These are phyloP conservation scores for Athripsodes cinereus DNA, from an alignment of 2,888 invertebrate genomes.

Conservation along the genomic window DNA sequence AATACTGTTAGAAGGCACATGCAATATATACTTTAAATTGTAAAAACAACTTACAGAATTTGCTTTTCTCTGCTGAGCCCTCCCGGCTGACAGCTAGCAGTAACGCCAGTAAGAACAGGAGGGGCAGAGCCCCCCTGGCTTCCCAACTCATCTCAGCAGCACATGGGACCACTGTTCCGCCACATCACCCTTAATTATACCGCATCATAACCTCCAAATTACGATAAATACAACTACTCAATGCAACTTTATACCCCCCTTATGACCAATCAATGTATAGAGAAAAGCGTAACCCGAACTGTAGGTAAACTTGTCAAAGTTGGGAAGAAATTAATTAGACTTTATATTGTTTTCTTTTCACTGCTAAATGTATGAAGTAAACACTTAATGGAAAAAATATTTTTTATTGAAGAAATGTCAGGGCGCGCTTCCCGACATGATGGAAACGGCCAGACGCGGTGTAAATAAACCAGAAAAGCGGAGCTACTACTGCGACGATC, in stretches of 20 bases:
- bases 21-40: too few species aligned
- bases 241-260: not conserved
- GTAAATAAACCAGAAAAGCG: slow-evolving; percentile 6
- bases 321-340: too few species aligned
- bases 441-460: slow-evolving; percentile 6
- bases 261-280: too few species aligned
- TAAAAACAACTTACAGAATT: slow-evolving; percentile 44
- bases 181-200: slow-evolving; percentile 11
- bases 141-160: slow-evolving; percentile 20
- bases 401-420: slow-evolving; percentile 3
- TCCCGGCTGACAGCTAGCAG: slow-evolving; percentile 31
- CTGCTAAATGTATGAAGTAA: too few species aligned
- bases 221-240: not conserved
- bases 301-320: too few species aligned
- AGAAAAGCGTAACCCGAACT: not conserved
- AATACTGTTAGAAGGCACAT: too few species aligned
- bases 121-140: slow-evolving; percentile 35
- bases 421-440: slow-evolving; percentile 14
- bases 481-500: slow-evolving; percentile 9
- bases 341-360: too few species aligned
- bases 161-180: slow-evolving; percentile 4
- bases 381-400: too few species aligned
- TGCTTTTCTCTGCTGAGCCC: slow-evolving; percentile 47
- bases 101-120: slow-evolving; percentile 37
- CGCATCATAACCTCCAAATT: not conserved